Evolutionary conservation across 2,888 invertebrate genomes (phyloP).

Genomic region (Mellilla xanthometata): DNA sequence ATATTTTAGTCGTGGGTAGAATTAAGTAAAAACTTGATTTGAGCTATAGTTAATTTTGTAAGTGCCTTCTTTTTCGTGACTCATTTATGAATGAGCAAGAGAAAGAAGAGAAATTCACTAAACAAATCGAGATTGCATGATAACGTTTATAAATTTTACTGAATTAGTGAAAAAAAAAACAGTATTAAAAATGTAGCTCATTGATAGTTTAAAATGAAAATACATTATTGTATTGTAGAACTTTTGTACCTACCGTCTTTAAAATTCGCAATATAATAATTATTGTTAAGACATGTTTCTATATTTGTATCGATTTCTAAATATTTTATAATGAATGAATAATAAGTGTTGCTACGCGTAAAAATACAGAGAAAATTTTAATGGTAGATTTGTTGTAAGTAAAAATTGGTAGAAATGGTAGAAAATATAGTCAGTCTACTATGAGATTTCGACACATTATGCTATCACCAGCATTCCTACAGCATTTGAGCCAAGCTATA

Average conservation of each 20-base stretch:
- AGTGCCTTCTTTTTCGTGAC: too few species aligned
- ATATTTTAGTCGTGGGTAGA: too few species aligned
- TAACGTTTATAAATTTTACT: too few species aligned
- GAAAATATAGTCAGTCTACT: constrained; percentile 38
- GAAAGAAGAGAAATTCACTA: too few species aligned
- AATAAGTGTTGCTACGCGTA: constrained; percentile 24
- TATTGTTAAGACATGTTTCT: constrained; percentile 17
- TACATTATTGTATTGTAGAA: constrained; percentile 11
- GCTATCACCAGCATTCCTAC: constrained; percentile 55
- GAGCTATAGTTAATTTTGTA: too few species aligned
- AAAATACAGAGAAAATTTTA: constrained; percentile 3
- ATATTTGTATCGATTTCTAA: constrained; percentile 17
- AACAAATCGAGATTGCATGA: too few species aligned
- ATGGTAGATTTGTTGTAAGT: constrained; percentile 6
- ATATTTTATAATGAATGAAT: constrained; percentile 10
- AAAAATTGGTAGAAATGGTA: constrained; percentile 19
- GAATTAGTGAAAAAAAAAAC: too few species aligned
- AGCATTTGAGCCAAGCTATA: constrained; percentile 54
- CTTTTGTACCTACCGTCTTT: constrained; percentile 1
- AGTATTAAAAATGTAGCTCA: too few species aligned
- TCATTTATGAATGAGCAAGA: too few species aligned
- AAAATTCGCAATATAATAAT: constrained; percentile 2
- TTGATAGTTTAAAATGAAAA: too few species aligned
- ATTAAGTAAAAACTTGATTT: too few species aligned
- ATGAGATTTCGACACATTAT: constrained; percentile 39